Conservation (phyloP, 2,113 vertebrate genomes). For the Stercorarius parasiticus region DNA sequence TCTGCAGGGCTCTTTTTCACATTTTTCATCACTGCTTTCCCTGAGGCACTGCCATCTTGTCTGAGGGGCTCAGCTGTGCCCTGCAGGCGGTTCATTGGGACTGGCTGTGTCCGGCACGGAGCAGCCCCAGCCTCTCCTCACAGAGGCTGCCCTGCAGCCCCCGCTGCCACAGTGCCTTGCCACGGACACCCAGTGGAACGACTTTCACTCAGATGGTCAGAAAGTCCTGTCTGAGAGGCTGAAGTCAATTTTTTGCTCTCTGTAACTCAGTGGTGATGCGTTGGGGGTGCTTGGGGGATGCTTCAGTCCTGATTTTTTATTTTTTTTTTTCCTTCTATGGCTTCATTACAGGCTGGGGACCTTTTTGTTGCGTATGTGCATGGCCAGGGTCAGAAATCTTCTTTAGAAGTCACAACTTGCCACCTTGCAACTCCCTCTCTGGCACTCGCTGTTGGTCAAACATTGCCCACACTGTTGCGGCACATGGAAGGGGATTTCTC, state of each 20-base stretch:
- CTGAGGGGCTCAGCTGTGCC: neutral
- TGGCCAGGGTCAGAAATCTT: neutral
- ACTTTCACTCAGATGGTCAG: neutral
- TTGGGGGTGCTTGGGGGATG: neutral
- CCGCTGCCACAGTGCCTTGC: too few species aligned
- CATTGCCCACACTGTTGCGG: accelerated
- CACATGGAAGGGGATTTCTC: neutral
- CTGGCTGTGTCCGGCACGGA: accelerated
- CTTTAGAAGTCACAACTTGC: neutral
- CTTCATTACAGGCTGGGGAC: accelerated
- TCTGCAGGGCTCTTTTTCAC: neutral
- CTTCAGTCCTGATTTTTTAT: neutral
- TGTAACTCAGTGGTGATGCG: neutral
- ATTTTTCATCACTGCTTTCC: neutral
- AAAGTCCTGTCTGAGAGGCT: neutral
- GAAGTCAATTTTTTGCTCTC: neutral
- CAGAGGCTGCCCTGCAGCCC: neutral
- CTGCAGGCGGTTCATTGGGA: accelerated
- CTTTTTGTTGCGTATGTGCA: neutral
- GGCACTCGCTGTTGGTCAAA: accelerated
- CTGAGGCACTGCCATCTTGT: neutral
- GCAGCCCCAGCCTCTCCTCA: accelerated
- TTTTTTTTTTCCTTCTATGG: neutral
- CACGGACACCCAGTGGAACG: accelerated
- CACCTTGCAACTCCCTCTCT: neutral